These are phyloP conservation scores for Bombyx huttoni DNA, from an alignment of 2,888 invertebrate species.

Conservation along the genomic window DNA sequence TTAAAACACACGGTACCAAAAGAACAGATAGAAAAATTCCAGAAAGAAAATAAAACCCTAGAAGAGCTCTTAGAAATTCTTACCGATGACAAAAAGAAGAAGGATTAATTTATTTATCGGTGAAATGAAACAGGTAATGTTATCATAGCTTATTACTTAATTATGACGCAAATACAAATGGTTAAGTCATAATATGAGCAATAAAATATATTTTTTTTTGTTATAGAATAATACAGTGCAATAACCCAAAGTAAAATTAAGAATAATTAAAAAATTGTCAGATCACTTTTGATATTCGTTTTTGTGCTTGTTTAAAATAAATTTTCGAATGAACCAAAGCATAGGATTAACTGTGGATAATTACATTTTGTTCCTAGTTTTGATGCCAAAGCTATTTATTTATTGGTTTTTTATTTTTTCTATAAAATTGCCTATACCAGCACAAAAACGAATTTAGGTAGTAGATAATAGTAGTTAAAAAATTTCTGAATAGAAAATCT, in stretches of 20 bases:
- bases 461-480: neutral
- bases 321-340: neutral
- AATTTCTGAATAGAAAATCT: neutral
- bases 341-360: neutral
- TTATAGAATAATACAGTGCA: no score
- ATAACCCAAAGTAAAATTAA: no score
- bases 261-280: no score
- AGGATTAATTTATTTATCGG: neutral
- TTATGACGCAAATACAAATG: neutral
- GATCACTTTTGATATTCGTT: neutral
- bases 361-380: neutral
- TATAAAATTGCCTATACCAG: neutral
- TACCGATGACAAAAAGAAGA: constrained; percentile 57
- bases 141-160: neutral
- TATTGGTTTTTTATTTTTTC: neutral
- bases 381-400: constrained; percentile 3
- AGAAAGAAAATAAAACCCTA: constrained; percentile 79
- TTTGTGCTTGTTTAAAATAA: neutral
- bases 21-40: constrained; percentile 82
- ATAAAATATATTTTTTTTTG: no score
- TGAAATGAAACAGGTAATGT: neutral
- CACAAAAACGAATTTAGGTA: neutral
- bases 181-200: no score
- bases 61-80: constrained; percentile 85
- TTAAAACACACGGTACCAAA: constrained; percentile 87